Conservation (phyloP, 2,888 invertebrate species). For the Baccha elongata region DNA sequence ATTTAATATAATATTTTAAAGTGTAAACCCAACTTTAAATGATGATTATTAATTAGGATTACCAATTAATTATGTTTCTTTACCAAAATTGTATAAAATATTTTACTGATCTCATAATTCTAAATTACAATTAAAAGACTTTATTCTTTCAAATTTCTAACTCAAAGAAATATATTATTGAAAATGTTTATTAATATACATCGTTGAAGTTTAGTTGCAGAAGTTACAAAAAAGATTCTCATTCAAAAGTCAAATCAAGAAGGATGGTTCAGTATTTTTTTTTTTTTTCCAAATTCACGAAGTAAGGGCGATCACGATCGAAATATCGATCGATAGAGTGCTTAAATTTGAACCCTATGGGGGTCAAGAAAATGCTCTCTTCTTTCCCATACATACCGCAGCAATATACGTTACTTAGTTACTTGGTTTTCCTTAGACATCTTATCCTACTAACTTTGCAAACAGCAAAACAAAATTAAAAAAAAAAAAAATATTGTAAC, state of each 20-base stretch:
- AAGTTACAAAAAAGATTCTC: too few species aligned
- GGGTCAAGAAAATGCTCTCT: slow-evolving; percentile 75
- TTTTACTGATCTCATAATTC: too few species aligned
- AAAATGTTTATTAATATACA: not conserved
- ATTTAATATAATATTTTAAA: too few species aligned
- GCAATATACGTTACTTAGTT: not conserved
- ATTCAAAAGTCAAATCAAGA: too few species aligned
- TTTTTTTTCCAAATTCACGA: slow-evolving; percentile 75
- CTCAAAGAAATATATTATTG: too few species aligned
- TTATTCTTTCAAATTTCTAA: too few species aligned
- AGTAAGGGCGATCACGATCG: slow-evolving; percentile 78
- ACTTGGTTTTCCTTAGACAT: slow-evolving; percentile 18
- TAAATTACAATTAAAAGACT: too few species aligned
- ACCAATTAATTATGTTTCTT: too few species aligned
- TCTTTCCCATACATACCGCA: slow-evolving; percentile 2
- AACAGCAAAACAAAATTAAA: not conserved
- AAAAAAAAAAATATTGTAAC: slow-evolving; percentile 27
- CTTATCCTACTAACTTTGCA: not conserved
- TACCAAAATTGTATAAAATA: too few species aligned
- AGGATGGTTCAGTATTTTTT: not conserved
- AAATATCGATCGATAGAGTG: slow-evolving; percentile 69
- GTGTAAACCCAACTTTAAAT: too few species aligned
- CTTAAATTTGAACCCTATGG: slow-evolving; percentile 75
- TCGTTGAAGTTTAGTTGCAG: not conserved
- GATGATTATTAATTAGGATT: too few species aligned